A percentile compares a stretch with the other conserved stretches of the same genome.
These are phyloP conservation scores for Choloepus didactylus DNA, from an alignment of 2,797 vertebrate species.

Conservation along the genomic window DNA sequence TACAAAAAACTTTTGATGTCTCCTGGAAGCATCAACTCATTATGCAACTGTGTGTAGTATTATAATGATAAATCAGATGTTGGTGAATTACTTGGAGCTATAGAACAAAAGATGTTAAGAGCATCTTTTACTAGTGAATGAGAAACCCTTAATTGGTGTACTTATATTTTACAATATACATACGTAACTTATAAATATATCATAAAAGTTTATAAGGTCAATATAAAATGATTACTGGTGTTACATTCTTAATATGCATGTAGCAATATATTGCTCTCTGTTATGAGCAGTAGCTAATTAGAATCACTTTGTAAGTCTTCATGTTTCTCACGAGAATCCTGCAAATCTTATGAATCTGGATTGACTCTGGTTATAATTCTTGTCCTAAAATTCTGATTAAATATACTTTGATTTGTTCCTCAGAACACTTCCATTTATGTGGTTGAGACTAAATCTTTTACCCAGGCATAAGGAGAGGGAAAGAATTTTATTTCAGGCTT, in stretches of 20 bases:
- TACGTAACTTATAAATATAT: neutral
- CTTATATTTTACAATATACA: neutral
- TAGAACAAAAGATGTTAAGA: neutral
- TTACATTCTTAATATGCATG: neutral
- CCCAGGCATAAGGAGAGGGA: neutral
- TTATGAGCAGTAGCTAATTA: neutral
- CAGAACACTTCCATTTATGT: neutral
- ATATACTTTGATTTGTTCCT: neutral
- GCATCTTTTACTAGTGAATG: neutral
- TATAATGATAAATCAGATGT: neutral
- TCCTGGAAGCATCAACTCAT: neutral
- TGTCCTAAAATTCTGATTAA: neutral
- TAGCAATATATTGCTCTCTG: neutral
- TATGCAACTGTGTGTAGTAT: neutral
- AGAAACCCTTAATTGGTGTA: neutral
- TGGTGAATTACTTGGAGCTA: neutral
- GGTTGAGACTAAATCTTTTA: slow-evolving; percentile 1
- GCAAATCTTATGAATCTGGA: neutral
- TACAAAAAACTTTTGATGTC: neutral
- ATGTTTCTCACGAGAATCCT: neutral
- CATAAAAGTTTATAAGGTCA: neutral
- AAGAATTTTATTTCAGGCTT: slow-evolving; percentile 30
- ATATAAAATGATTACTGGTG: neutral
- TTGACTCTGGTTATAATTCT: neutral
- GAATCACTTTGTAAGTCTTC: neutral